phyloP scores from a whole-genome alignment of 2,797 vertebrate species.

The Yasuhikotakia modesta region DNA sequence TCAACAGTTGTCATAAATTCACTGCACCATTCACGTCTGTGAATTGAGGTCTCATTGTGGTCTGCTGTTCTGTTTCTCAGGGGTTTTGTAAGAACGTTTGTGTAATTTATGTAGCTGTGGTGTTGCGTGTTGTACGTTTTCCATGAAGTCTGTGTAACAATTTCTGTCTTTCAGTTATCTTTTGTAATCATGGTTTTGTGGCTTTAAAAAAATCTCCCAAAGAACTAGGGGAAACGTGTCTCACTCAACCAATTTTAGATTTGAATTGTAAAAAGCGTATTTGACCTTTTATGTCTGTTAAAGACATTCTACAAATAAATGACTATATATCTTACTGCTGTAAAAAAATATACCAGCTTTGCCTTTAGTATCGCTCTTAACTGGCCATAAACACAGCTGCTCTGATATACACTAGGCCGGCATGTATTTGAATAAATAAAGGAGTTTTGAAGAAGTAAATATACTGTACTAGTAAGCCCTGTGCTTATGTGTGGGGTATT shows the following conservation, averaged over 20 bases:
- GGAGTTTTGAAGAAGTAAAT: conserved; percentile 47
- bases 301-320: too few species aligned
- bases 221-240: neutral
- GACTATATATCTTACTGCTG: too few species aligned
- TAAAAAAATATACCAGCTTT: too few species aligned
- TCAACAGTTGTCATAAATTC: neutral
- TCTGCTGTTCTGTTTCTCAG: neutral
- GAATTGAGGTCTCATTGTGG: conserved; percentile 19
- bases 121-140: conserved; percentile 55
- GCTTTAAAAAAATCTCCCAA: conserved; percentile 28
- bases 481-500: conserved; percentile 58
- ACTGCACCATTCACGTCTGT: neutral
- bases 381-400: too few species aligned
- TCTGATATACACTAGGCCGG: too few species aligned
- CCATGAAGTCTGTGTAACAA: conserved; percentile 51
- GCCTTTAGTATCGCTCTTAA: too few species aligned
- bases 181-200: conserved; percentile 32
- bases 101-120: neutral
- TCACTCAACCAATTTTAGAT: too few species aligned
- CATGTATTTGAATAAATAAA: neutral
- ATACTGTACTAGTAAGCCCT: conserved; percentile 43
- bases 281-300: too few species aligned
- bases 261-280: too few species aligned
- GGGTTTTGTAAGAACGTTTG: conserved; percentile 25
- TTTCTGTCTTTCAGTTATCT: conserved; percentile 34